Percentiles rank a stretch among this genome's conserved stretches.
phyloP scores from a whole-genome alignment of 1,140 invertebrate genomes.

The Pteromalus puparum region DNA sequence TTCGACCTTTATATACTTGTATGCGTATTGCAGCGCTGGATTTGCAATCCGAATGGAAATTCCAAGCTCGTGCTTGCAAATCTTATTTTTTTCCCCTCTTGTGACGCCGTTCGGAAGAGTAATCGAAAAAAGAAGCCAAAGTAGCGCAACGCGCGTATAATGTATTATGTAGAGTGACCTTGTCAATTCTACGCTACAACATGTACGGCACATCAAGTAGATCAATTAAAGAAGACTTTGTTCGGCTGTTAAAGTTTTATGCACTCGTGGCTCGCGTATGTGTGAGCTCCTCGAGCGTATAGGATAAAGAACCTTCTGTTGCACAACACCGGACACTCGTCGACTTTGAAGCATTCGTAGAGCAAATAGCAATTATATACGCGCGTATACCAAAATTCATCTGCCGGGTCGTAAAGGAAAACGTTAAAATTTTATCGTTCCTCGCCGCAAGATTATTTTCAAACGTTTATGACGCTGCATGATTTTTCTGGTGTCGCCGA shows the following conservation, averaged over 20 bases:
- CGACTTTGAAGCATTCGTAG: constrained; percentile 13
- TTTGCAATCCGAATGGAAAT: too few relatives aligned
- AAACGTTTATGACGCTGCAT: not conserved
- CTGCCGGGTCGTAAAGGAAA: not conserved
- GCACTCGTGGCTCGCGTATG: not conserved
- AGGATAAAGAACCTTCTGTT: constrained; percentile 17
- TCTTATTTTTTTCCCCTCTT: too few relatives aligned
- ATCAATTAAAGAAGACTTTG: constrained; percentile 49
- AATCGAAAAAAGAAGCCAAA: constrained; percentile 50
- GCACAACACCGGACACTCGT: constrained; percentile 1
- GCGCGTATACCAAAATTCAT: not conserved
- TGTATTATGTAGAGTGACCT: constrained; percentile 38
- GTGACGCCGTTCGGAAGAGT: too few relatives aligned
- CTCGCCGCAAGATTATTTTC: not conserved
- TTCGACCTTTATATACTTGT: too few relatives aligned
- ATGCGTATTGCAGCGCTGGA: too few relatives aligned
- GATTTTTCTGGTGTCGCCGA: too few relatives aligned
- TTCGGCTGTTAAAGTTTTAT: constrained; percentile 33
- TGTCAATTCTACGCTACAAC: constrained; percentile 26
- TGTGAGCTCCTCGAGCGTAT: not conserved
- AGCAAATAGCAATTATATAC: not conserved
- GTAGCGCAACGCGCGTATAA: constrained; percentile 10
- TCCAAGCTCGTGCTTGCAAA: too few relatives aligned
- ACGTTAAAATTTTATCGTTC: not conserved
- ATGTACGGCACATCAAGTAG: constrained; percentile 7